Evolutionary conservation across 2,888 invertebrate genomes (phyloP).

Genomic region (Clitarchus hookeri): DNA sequence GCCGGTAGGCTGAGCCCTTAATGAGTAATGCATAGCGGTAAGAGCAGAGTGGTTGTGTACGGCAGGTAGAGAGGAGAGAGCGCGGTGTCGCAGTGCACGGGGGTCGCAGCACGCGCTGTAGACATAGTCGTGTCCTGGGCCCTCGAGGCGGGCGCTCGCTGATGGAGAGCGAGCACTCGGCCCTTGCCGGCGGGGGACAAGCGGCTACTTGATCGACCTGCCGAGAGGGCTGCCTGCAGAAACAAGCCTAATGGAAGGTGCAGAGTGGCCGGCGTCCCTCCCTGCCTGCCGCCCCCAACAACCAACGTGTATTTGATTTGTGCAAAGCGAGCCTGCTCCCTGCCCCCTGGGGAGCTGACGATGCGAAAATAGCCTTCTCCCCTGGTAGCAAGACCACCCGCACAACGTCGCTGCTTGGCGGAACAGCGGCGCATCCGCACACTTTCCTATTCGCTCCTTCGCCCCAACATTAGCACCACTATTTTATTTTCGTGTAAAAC

Average conservation of each 20-base stretch:
- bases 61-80: too few species aligned
- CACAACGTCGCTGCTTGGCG: background rate
- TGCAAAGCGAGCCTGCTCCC: background rate
- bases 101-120: too few species aligned
- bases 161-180: background rate
- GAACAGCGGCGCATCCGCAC: background rate
- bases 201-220: background rate
- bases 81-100: too few species aligned
- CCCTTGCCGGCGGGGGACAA: background rate
- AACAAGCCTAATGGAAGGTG: conserved; percentile 14
- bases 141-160: background rate
- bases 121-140: too few species aligned
- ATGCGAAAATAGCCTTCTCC: background rate
- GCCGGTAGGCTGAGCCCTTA: too few species aligned
- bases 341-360: background rate
- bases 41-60: too few species aligned
- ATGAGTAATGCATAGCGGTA: too few species aligned
- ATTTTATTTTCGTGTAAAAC: too few species aligned
- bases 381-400: background rate
- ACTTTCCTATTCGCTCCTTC: too few species aligned
- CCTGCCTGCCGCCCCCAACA: background rate
- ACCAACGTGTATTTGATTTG: conserved; percentile 8
- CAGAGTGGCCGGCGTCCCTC: background rate
- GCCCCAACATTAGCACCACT: too few species aligned
- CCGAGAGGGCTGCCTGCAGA: background rate